Evolutionary conservation across 2,888 invertebrate species (phyloP).

Genomic region (Dasysyrphus tricinctus): DNA sequence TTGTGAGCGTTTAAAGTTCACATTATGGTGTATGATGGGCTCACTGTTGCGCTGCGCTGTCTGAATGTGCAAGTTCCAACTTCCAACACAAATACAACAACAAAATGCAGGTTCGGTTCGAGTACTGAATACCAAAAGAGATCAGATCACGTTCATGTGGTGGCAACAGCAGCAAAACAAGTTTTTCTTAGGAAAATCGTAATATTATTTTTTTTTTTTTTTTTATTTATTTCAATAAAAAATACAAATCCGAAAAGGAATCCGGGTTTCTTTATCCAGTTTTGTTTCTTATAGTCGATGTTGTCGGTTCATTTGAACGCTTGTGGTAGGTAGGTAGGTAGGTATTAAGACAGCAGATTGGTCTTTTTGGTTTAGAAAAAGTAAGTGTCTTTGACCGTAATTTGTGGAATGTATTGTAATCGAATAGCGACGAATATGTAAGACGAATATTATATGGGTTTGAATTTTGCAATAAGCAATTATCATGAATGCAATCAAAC

Average conservation of each 20-base stretch:
- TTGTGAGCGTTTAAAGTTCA: conserved; percentile 33
- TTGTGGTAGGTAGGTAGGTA: conserved; percentile 10
- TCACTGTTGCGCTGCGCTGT: not conserved
- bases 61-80: conserved; percentile 6
- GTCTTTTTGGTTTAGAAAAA: conserved; percentile 23
- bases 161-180: conserved; percentile 50
- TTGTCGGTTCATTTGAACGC: conserved; percentile 22
- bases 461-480: conserved; percentile 17
- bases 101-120: conserved; percentile 54
- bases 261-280: conserved; percentile 59
- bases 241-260: conserved; percentile 62
- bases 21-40: not conserved
- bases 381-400: conserved; percentile 43
- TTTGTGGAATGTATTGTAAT: conserved; percentile 46
- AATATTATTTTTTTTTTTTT: not conserved
- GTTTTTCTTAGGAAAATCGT: conserved; percentile 45
- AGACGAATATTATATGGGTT: not conserved
- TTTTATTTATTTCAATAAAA: conserved; percentile 21
- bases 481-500: conserved; percentile 7
- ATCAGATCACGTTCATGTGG: conserved; percentile 43
- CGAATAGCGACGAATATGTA: not conserved
- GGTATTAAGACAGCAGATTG: conserved; percentile 12
- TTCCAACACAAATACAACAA: conserved; percentile 12
- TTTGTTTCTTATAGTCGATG: conserved; percentile 12
- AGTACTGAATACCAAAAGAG: conserved; percentile 53